Base-by-base conservation (phyloP, 2,113 vertebrate genomes). In the Ranitomeya imitator region DNA sequence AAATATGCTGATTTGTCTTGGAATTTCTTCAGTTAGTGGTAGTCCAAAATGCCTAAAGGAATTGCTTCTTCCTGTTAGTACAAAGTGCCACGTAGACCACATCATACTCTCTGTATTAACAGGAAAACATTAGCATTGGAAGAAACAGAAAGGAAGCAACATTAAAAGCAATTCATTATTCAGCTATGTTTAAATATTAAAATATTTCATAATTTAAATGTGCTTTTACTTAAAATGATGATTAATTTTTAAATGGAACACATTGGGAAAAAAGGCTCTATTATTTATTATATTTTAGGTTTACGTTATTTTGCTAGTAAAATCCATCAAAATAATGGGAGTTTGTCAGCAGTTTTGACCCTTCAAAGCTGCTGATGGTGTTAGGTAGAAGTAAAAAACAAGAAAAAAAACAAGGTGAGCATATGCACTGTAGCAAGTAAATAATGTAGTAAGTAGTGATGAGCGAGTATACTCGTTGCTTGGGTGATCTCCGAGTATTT, bases 171-270 rank as follows among this genome's bases (percentile, higher is more conserved):
- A 81, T 87, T 73, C 26, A 87, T 87, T 87, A 81, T 81, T 87
- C 26, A 87, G 52, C 51, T 57, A n/a, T 81, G 63, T 73, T 81
- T 81, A 87, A 87, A 81, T 45, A 71, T 81, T 81, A 73, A 87
- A 87, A 69, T 45, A 79, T 59, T 83, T 74, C 69, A 74, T 83
- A 83, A 88, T 87, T 87, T 88, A 88, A 88, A 76, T 61, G 21
- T 54, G 9, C 86, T 88, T 82, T 82, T 54, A 76, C 67, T 83
- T 83, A 63, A 88, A 88, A 76, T 88, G 55, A 15, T 74, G 23
- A 88, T 87, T 7, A 57, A 87, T 87, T 81, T 80, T 86, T 86
- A 86, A 86, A 69, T 55, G 61, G 45, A 57, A 69, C 63, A 86
- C 11, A 57, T 69, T 69, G n/a, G 26, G 18, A n/a, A 86, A 86